These are phyloP conservation scores for Acanthisitta chloris DNA, from an alignment of 2,113 vertebrate genomes.

Conservation along the genomic window DNA sequence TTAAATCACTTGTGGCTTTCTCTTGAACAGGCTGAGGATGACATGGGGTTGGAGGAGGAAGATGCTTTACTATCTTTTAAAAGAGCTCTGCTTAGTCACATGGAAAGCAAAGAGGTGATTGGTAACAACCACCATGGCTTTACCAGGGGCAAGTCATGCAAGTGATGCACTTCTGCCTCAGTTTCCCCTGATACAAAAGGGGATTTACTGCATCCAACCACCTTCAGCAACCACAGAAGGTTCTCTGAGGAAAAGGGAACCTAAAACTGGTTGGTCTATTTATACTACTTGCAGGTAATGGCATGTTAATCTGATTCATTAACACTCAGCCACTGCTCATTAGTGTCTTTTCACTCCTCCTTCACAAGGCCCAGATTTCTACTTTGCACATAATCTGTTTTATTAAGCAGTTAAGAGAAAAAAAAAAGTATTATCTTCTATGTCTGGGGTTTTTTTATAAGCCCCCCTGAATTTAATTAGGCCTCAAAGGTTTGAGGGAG, in stretches of 20 bases:
- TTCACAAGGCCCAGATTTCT: neutral
- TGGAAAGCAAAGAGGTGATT: too few relatives aligned
- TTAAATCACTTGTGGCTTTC: neutral
- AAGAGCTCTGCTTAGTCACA: too few relatives aligned
- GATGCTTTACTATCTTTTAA: neutral
- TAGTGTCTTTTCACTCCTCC: slow-evolving; percentile 47
- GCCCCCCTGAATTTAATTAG: slow-evolving; percentile 25
- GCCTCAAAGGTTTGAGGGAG: slow-evolving; percentile 22
- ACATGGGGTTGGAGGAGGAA: neutral
- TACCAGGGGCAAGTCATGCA: neutral
- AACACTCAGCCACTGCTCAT: slow-evolving; percentile 38
- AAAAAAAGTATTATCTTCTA: slow-evolving; percentile 20
- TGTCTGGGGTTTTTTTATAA: neutral
- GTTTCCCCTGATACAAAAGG: neutral
- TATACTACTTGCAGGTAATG: slow-evolving; percentile 40
- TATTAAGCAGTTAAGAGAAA: slow-evolving; percentile 32
- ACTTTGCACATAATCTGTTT: slow-evolving; percentile 51
- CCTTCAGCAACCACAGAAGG: neutral
- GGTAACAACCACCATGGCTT: too few relatives aligned
- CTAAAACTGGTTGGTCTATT: neutral
- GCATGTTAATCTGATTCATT: slow-evolving; percentile 59
- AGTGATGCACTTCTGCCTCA: neutral
- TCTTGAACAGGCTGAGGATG: neutral
- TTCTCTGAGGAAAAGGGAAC: neutral
- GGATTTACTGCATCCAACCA: neutral